phyloP scores from a whole-genome alignment of 2,888 invertebrate genomes.

The Octonoba sinensis region DNA sequence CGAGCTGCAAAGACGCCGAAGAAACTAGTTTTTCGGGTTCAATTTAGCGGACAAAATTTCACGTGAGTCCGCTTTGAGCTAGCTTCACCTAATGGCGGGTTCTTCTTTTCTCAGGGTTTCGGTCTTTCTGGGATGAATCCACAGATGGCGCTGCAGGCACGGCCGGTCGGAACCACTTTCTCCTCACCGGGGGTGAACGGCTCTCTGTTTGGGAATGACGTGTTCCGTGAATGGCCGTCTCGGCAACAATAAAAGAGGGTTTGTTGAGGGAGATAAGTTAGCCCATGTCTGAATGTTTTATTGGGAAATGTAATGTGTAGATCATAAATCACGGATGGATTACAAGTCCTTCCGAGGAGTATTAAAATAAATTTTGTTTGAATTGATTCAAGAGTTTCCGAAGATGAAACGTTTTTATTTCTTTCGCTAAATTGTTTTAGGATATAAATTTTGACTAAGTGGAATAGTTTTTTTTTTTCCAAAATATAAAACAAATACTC shows the following conservation, averaged over 20 bases:
- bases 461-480: too few relatives aligned
- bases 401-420: too few relatives aligned
- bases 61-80: slow-evolving; percentile 9
- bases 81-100: slow-evolving; percentile 40
- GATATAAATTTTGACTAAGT: too few relatives aligned
- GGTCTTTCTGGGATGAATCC: not conserved
- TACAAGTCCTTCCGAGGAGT: too few relatives aligned
- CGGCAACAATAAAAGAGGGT: slow-evolving; percentile 1
- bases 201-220: slow-evolving; percentile 4
- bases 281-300: too few relatives aligned
- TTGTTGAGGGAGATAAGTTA: too few relatives aligned
- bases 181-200: slow-evolving; percentile 15
- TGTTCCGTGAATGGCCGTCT: slow-evolving; percentile 11
- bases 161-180: slow-evolving; percentile 18
- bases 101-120: slow-evolving; percentile 9
- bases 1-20: slow-evolving; percentile 16
- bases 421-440: too few relatives aligned
- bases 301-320: too few relatives aligned
- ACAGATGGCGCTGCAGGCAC: slow-evolving; percentile 29
- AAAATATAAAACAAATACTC: too few relatives aligned
- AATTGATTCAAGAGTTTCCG: too few relatives aligned
- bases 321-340: too few relatives aligned
- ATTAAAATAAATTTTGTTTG: too few relatives aligned
- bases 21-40: slow-evolving; percentile 31
- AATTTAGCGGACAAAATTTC: not conserved